phyloP scores from a whole-genome alignment of 1,140 invertebrate species.

The Eupristina koningsbergeri region DNA sequence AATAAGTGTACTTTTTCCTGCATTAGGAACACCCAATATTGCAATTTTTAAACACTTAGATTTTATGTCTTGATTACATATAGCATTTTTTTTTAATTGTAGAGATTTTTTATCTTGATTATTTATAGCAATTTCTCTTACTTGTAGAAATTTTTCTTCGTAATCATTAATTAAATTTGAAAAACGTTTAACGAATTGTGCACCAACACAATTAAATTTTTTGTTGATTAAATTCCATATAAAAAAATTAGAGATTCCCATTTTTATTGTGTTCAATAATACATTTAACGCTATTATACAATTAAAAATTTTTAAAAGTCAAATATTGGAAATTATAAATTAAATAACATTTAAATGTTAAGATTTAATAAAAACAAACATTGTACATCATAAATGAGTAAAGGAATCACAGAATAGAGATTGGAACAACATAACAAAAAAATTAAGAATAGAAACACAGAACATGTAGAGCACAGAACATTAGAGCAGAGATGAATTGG shows the following conservation, averaged over 20 bases:
- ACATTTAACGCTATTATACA: too few species aligned
- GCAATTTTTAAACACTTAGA: slow-evolving; percentile 83
- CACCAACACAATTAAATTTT: neutral
- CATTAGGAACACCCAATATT: slow-evolving; percentile 92
- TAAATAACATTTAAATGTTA: too few species aligned
- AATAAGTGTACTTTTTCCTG: slow-evolving; percentile 94
- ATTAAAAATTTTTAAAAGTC: too few species aligned
- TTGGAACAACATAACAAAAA: too few species aligned
- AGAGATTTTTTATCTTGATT: slow-evolving; percentile 34
- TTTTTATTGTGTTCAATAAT: too few species aligned
- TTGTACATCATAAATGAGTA: too few species aligned
- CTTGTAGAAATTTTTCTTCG: slow-evolving; percentile 36
- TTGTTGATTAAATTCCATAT: slow-evolving; percentile 42
- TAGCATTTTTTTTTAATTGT: slow-evolving; percentile 34
- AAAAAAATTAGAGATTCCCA: neutral
- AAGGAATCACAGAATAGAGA: too few species aligned
- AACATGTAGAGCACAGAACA: too few species aligned
- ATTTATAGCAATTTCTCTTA: slow-evolving; percentile 36
- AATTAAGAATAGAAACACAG: too few species aligned
- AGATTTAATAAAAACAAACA: too few species aligned
- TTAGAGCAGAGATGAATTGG: too few species aligned
- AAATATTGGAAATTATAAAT: too few species aligned
- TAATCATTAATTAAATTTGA: slow-evolving; percentile 43
- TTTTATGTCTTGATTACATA: slow-evolving; percentile 33
- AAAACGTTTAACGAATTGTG: slow-evolving; percentile 32